These are phyloP conservation scores for Xiphophorus couchianus DNA, from an alignment of 2,113 vertebrate species.

Conservation along the genomic window DNA sequence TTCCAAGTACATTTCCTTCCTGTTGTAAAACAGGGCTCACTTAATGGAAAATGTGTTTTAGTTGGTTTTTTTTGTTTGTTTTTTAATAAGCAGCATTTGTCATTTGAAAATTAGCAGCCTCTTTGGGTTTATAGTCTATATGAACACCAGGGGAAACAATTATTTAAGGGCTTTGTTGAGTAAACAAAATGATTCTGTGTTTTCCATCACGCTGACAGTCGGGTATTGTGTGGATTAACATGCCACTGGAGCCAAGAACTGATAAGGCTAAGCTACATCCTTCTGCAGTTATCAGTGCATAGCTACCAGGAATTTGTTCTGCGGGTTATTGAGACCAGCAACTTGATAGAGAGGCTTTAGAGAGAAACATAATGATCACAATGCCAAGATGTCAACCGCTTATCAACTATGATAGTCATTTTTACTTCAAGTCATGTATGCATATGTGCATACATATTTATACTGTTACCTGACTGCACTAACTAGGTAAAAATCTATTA, in stretches of 20 bases:
- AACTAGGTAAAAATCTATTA: no score
- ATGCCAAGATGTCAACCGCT: constrained; percentile 53
- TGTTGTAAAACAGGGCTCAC: constrained; percentile 9
- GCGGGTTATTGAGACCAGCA: constrained; percentile 64
- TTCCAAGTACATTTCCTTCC: constrained; percentile 17
- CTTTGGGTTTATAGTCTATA: constrained; percentile 21
- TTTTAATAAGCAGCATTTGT: constrained; percentile 37
- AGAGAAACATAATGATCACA: constrained; percentile 59
- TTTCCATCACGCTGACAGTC: constrained; percentile 60
- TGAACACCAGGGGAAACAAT: constrained; percentile 40
- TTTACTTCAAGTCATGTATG: background rate
- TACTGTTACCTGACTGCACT: no score
- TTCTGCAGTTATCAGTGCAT: constrained; percentile 72
- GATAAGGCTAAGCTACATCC: constrained; percentile 81
- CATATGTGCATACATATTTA: no score
- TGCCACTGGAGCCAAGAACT: constrained; percentile 73
- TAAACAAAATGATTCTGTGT: constrained; percentile 66
- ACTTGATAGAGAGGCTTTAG: constrained; percentile 65
- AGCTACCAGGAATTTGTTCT: constrained; percentile 68
- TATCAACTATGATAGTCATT: background rate
- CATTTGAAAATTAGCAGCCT: constrained; percentile 48
- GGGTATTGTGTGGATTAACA: constrained; percentile 76
- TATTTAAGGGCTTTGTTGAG: constrained; percentile 54
- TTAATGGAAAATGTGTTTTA: constrained; percentile 3
- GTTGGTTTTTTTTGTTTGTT: constrained; percentile 1